Conservation (phyloP, 2,888 invertebrate genomes). For the Cacoxenus indagator region DNA sequence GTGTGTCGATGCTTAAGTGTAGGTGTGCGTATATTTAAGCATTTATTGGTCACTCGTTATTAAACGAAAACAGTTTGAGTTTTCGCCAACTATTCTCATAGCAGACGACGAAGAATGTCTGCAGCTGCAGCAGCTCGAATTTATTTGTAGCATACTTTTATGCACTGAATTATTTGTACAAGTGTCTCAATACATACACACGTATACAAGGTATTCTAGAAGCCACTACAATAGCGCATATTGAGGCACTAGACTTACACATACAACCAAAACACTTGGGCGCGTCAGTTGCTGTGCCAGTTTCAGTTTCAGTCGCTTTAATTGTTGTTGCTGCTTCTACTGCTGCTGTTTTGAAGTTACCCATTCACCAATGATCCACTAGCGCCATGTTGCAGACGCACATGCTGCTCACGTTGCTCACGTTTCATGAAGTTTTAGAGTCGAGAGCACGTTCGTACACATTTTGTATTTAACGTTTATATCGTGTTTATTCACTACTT, state of each 20-base stretch:
- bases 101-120: constrained; percentile 4
- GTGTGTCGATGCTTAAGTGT: constrained; percentile 12
- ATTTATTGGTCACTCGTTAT: constrained; percentile 45
- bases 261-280: neutral
- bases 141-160: constrained; percentile 37
- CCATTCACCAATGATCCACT: neutral
- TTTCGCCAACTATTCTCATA: constrained; percentile 13
- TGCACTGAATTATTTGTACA: constrained; percentile 37
- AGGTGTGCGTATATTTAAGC: constrained; percentile 32
- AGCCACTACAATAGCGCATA: constrained; percentile 9
- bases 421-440: constrained; percentile 20
- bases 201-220: constrained; percentile 33
- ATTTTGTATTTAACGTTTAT: neutral
- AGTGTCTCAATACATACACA: constrained; percentile 60
- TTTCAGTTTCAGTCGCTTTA: neutral
- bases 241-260: neutral
- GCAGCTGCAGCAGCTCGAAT: neutral
- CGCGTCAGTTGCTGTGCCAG: constrained; percentile 13
- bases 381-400: constrained; percentile 4
- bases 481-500: neutral
- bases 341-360: constrained; percentile 2
- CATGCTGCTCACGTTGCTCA: constrained; percentile 10
- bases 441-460: neutral
- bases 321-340: neutral
- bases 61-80: constrained; percentile 31